A percentile compares a stretch with the other conserved stretches of the same genome.
Evolutionary conservation across 2,888 invertebrate genomes (phyloP).

Genomic region (Eristalis tenax): DNA sequence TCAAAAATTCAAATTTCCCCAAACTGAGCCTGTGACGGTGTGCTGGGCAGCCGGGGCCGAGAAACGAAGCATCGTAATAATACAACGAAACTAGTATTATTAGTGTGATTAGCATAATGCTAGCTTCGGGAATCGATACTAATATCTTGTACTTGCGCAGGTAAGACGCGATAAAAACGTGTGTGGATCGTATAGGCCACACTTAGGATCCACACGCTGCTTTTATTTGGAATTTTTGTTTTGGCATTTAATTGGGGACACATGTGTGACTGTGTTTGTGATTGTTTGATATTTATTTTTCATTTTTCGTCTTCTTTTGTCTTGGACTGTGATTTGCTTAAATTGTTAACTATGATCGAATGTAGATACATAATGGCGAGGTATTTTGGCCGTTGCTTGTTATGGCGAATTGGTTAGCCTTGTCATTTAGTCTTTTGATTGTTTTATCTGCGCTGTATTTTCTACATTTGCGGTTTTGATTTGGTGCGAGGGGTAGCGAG

Average conservation of each 20-base stretch:
- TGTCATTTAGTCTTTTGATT: conserved; percentile 32
- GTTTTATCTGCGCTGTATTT: background rate
- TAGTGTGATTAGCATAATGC: conserved; percentile 65
- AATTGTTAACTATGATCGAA: conserved; percentile 37
- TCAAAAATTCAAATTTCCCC: conserved; percentile 29
- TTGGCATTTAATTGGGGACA: conserved; percentile 52
- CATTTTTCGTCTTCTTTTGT: background rate
- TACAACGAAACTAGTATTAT: conserved; percentile 55
- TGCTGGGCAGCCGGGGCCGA: background rate
- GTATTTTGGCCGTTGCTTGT: background rate
- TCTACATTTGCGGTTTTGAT: background rate
- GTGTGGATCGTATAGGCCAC: conserved; percentile 19
- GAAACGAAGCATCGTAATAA: background rate
- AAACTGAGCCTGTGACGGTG: background rate
- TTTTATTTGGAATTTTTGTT: conserved; percentile 9
- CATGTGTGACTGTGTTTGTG: conserved; percentile 5
- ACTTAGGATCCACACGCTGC: background rate
- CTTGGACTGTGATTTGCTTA: conserved; percentile 9
- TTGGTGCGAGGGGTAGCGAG: background rate
- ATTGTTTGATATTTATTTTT: background rate
- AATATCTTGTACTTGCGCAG: conserved; percentile 53
- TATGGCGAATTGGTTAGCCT: conserved; percentile 29
- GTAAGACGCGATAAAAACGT: conserved; percentile 28
- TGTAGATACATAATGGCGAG: conserved; percentile 32
- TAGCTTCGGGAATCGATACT: conserved; percentile 50